These are phyloP conservation scores for Oncorhynchus nerka DNA, from an alignment of 2,113 vertebrate genomes.

Conservation along the genomic window DNA sequence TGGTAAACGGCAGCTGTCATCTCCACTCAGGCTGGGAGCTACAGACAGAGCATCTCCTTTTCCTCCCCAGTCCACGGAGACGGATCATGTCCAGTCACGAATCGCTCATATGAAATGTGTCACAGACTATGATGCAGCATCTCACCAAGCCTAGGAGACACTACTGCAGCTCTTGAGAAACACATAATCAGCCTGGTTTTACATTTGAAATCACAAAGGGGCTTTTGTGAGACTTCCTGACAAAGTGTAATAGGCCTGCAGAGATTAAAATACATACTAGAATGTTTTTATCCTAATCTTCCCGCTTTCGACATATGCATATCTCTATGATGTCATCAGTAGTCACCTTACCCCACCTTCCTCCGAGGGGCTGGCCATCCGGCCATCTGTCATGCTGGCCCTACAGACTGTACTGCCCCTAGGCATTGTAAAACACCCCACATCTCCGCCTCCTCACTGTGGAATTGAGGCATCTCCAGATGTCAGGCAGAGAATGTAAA, in stretches of 20 bases:
- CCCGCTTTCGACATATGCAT: not conserved
- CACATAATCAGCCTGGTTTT: no score
- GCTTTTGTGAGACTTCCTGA: no score
- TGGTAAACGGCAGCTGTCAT: conserved; percentile 53
- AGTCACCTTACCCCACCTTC: conserved; percentile 5
- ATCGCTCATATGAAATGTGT: conserved; percentile 36
- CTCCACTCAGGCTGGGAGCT: conserved; percentile 41
- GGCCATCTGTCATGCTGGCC: conserved; percentile 52
- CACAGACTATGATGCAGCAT: not conserved
- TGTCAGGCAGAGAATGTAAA: conserved; percentile 23
- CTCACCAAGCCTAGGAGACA: no score
- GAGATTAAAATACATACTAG: no score
- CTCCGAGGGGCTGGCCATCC: conserved; percentile 31
- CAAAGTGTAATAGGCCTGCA: no score
- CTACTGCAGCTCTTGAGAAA: no score
- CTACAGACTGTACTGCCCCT: conserved; percentile 33
- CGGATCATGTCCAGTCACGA: conserved; percentile 51
- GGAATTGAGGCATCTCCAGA: conserved; percentile 35
- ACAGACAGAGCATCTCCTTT: conserved; percentile 35
- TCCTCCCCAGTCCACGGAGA: conserved; percentile 40
- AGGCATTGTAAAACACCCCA: conserved; percentile 19
- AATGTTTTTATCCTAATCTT: no score
- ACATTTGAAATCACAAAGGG: no score
- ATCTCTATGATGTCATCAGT: conserved; percentile 11
- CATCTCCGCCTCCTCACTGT: not conserved